phyloP scores from a whole-genome alignment of 2,888 invertebrate genomes.

The Cryptus armator region DNA sequence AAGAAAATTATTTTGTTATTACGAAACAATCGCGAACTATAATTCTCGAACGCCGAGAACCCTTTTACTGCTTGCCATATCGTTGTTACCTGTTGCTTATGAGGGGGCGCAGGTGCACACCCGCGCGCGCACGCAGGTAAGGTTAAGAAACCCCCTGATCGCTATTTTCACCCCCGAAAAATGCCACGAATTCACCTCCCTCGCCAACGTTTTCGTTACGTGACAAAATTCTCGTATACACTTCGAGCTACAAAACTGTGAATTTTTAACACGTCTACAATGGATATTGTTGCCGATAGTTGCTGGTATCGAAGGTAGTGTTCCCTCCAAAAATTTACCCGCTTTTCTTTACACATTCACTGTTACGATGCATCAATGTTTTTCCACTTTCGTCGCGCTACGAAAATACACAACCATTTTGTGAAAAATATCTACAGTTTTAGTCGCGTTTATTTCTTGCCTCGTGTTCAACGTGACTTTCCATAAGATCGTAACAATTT shows the following conservation, averaged over 20 bases:
- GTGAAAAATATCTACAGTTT: conserved; percentile 44
- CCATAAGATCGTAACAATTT: background rate
- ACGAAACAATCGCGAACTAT: background rate
- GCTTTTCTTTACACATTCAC: conserved; percentile 20
- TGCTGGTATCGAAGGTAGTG: conserved; percentile 71
- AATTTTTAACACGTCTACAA: conserved; percentile 20
- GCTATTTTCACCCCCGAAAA: conserved; percentile 56
- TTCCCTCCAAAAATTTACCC: conserved; percentile 61
- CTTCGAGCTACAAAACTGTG: conserved; percentile 6
- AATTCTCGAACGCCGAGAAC: background rate
- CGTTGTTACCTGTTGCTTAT: conserved; percentile 75
- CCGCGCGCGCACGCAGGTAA: conserved; percentile 69
- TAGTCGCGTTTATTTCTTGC: conserved; percentile 24
- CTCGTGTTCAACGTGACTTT: conserved; percentile 12
- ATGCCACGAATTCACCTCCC: conserved; percentile 49
- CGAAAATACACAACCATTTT: conserved; percentile 45
- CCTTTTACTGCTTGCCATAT: background rate
- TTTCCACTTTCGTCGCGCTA: conserved; percentile 20
- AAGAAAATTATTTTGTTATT: conserved; percentile 43
- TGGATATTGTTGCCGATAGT: conserved; percentile 65
- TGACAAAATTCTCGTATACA: conserved; percentile 22
- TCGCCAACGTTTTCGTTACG: conserved; percentile 31
- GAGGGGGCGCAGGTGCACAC: conserved; percentile 75
- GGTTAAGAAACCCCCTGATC: conserved; percentile 70
- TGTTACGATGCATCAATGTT: conserved; percentile 18